These are phyloP conservation scores for Scaptomyza caliginosa DNA, from an alignment of 2,888 invertebrate genomes.

Conservation along the genomic window DNA sequence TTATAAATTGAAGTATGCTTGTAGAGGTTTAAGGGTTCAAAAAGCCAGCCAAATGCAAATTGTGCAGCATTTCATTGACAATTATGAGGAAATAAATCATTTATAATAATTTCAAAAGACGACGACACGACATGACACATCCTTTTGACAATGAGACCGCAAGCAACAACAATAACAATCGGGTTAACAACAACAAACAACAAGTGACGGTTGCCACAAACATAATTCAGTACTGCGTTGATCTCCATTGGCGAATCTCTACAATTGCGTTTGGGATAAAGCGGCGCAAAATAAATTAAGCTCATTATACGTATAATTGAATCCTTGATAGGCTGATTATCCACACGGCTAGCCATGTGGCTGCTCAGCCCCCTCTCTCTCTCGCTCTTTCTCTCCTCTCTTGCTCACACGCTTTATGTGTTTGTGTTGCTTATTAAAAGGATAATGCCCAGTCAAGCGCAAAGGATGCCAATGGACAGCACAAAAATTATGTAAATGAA, in stretches of 20 bases:
- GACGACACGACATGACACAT: slow-evolving; percentile 45
- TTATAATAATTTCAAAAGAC: slow-evolving; percentile 35
- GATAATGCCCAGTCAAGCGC: slow-evolving; percentile 76
- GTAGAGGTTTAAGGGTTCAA: slow-evolving; percentile 41
- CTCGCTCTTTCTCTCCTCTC: too few species aligned
- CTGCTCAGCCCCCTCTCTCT: too few species aligned
- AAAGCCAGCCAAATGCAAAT: slow-evolving; percentile 50
- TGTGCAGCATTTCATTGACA: slow-evolving; percentile 56
- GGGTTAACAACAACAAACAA: slow-evolving; percentile 18
- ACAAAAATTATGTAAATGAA: slow-evolving; percentile 76
- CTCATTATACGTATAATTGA: slow-evolving; percentile 76
- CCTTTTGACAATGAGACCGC: slow-evolving; percentile 46
- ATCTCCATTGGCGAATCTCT: slow-evolving; percentile 37
- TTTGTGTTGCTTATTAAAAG: slow-evolving; percentile 66
- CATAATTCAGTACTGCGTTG: slow-evolving; percentile 52
- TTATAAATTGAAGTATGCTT: slow-evolving; percentile 24
- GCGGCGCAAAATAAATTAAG: slow-evolving; percentile 77
- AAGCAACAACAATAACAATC: slow-evolving; percentile 19
- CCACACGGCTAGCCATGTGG: slow-evolving; percentile 67
- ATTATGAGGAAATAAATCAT: slow-evolving; percentile 57
- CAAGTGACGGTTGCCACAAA: slow-evolving; percentile 49
- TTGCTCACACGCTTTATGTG: too few species aligned
- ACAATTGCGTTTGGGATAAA: slow-evolving; percentile 34
- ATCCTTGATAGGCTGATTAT: slow-evolving; percentile 79
- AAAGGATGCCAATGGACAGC: slow-evolving; percentile 71